phyloP scores from a whole-genome alignment of 2,113 vertebrate species.

The Telmatochromis brachygnathus region DNA sequence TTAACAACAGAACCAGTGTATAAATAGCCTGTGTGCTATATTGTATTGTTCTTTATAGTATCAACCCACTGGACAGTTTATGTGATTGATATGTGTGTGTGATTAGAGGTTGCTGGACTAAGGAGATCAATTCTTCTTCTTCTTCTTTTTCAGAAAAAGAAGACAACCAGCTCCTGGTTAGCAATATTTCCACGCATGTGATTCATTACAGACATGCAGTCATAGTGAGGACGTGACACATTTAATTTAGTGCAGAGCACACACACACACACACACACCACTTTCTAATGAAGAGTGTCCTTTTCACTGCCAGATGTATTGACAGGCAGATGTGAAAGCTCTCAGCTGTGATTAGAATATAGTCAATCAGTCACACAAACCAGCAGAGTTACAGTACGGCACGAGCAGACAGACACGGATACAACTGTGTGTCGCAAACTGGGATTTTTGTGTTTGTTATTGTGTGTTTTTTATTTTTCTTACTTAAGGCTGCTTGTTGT shows the following conservation, averaged over 20 bases:
- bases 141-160: background rate
- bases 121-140: background rate
- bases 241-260: conserved; percentile 62
- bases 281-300: conserved; percentile 23
- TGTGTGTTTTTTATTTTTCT: background rate
- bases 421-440: background rate
- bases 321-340: conserved; percentile 54
- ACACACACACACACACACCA: background rate
- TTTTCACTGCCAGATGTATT: conserved; percentile 18
- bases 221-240: conserved; percentile 4
- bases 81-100: background rate
- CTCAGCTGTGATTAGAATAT: conserved; percentile 54
- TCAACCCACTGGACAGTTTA: fast-evolving
- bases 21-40: background rate
- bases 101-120: background rate
- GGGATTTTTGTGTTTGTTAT: background rate
- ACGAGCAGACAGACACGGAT: background rate
- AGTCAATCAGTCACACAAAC: background rate
- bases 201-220: conserved; percentile 28
- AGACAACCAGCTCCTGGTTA: background rate
- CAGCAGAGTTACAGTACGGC: background rate
- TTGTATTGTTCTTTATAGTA: background rate
- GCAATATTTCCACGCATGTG: background rate
- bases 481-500: background rate
- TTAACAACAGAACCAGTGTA: background rate